A percentile compares a stretch with the other conserved stretches of the same genome.
Conservation (phyloP, 2,797 vertebrate species). For the Centropyge bicolor region DNA sequence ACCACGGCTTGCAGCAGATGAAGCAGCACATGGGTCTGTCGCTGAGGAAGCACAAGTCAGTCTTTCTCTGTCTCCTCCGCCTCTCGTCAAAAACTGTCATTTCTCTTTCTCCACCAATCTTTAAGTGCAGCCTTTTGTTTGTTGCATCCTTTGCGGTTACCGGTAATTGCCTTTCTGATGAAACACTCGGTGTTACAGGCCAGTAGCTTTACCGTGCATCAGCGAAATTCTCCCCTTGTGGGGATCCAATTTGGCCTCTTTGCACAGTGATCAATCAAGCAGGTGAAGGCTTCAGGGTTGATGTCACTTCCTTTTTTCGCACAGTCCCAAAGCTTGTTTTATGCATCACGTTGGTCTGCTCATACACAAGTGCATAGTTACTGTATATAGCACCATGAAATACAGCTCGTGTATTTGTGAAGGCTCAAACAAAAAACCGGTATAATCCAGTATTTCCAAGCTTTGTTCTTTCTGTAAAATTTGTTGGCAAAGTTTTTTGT, state of each 20-base stretch:
- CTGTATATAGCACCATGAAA: background rate
- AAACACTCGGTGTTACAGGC: conserved; percentile 27
- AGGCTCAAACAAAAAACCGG: conserved; percentile 24
- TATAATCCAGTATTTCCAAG: background rate
- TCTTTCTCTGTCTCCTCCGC: conserved; percentile 5
- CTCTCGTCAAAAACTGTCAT: background rate
- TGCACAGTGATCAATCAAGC: conserved; percentile 48
- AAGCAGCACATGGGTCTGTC: conserved; percentile 98
- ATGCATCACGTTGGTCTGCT: background rate
- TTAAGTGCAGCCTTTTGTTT: conserved; percentile 14
- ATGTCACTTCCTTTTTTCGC: background rate
- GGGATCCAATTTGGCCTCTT: conserved; percentile 33
- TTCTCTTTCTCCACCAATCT: conserved; percentile 9
- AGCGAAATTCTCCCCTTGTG: conserved; percentile 40
- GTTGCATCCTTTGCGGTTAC: background rate
- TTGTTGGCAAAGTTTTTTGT: conserved; percentile 8
- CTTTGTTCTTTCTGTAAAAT: conserved; percentile 19
- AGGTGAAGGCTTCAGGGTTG: conserved; percentile 4
- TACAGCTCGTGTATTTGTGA: conserved; percentile 15
- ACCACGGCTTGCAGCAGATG: conserved; percentile 97
- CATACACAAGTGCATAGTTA: background rate
- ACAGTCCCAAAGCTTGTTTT: conserved; percentile 2
- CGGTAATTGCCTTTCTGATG: conserved; percentile 41
- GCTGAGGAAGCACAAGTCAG: conserved; percentile 88
- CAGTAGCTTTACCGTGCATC: conserved; percentile 25